Evolutionary conservation across 2,113 vertebrate genomes (phyloP).

Genomic region (Elaphurus davidianus): DNA sequence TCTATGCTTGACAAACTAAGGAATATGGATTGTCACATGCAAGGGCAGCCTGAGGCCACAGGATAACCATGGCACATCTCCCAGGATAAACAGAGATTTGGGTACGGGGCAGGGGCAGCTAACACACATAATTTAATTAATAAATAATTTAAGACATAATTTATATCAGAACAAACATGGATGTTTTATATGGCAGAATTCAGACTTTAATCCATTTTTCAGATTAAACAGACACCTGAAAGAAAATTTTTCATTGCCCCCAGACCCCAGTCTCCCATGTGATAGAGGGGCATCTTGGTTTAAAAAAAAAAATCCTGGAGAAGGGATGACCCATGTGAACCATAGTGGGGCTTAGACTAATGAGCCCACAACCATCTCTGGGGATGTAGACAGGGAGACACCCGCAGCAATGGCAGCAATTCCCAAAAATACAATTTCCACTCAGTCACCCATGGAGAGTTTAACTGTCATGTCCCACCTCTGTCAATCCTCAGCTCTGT

Average conservation of each 20-base stretch:
- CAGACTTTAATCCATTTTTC: background rate
- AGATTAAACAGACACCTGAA: background rate
- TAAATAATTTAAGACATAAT: slow-evolving; percentile 1
- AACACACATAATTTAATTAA: background rate
- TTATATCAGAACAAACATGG: background rate
- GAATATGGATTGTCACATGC: background rate
- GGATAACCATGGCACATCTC: background rate
- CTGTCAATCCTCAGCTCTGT: background rate
- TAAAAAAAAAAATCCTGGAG: background rate
- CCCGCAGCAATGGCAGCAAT: background rate
- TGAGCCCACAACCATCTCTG: background rate
- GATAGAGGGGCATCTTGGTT: background rate
- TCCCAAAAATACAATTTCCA: background rate
- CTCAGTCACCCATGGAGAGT: background rate
- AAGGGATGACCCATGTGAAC: background rate
- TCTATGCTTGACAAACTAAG: background rate
- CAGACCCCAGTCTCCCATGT: background rate
- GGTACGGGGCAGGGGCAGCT: background rate
- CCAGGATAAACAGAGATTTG: background rate
- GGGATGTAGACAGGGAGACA: background rate
- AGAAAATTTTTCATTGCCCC: background rate
- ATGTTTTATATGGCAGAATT: background rate
- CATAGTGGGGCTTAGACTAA: background rate
- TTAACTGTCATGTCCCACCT: background rate
- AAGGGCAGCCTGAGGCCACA: background rate